Evolutionary conservation across 2,888 invertebrate species (phyloP), one percentile per base, ranked within the genome.

Genomic region (Malthinus seriepunctatus): DNA sequence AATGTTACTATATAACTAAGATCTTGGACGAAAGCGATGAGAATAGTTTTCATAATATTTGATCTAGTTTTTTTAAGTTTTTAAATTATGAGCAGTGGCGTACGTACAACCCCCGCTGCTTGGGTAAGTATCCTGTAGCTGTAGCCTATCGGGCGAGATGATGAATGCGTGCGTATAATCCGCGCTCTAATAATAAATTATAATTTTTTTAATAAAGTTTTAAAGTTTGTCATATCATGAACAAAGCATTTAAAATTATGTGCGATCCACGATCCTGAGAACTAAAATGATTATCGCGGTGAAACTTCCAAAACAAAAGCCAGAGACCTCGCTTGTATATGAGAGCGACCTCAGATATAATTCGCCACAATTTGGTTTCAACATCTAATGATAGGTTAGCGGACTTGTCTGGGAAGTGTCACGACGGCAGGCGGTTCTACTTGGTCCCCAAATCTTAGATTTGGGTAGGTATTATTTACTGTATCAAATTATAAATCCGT

Each of bases 311-410:
- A 60, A 64, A 64, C 62, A 62, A 56, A 63, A 56, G 67, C 66
- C 62, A 65, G 65, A 69, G 69, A 71, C 66, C 67, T 65, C 63
- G 66, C 65, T 66, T 68, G n/a, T n/a, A 66, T 69, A 67, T 66
- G 66, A 67, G 65, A 69, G 72, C 69, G 72, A 70, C 70, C 71
- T 70, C 68, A 67, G 63, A 68, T 72, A 71, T 72, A 71, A 72
- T 72, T 70, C 67, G 71, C 70, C 69, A 70, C 72, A 72, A 72
- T 73, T 74, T 71, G 62, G 71, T 71, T 72, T 70, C 71, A 71
- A 71, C 71, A 70, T 65, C 69, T 73, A 74, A 74, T 74, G 70
- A 74, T 73, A 73, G 72, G 71, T 72, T 72, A 66, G 67, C 62
- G 69, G 65, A 71, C 68, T 71, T 70, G 71, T 70, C 70, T 68